phyloP scores from a whole-genome alignment of 23 tunicate genomes.

The Ascidia mentula region DNA sequence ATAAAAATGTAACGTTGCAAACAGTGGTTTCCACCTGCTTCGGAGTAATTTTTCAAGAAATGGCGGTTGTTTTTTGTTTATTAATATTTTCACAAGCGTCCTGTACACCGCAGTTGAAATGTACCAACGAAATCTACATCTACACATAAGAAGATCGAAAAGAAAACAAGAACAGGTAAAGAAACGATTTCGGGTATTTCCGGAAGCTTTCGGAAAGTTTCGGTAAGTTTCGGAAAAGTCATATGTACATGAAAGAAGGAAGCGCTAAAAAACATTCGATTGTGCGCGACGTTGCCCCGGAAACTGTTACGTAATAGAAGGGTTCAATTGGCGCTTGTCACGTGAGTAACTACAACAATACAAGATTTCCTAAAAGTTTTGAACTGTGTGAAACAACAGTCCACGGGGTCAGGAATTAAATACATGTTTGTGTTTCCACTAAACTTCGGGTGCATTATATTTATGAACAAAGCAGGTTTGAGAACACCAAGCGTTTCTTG shows the following conservation, averaged over 20 bases:
- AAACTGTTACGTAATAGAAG: not conserved
- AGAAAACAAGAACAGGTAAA: not conserved
- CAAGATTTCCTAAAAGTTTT: not conserved
- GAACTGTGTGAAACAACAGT: not conserved
- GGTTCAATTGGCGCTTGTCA: not conserved
- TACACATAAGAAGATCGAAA: not conserved
- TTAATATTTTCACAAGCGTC: not conserved
- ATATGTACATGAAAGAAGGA: not conserved
- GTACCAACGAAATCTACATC: constrained; percentile 10
- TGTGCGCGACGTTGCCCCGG: not conserved
- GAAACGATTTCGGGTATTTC: not conserved
- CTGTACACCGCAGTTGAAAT: not conserved
- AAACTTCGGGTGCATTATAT: too few relatives aligned
- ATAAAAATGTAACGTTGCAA: too few relatives aligned
- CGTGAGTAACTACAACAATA: not conserved
- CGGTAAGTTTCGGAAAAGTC: not conserved
- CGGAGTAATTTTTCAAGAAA: too few relatives aligned
- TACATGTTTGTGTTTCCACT: not conserved
- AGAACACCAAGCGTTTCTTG: too few relatives aligned
- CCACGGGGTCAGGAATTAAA: not conserved
- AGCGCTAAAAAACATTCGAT: too few relatives aligned
- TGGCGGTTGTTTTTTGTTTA: not conserved
- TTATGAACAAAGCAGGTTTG: too few relatives aligned
- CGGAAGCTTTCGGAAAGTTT: not conserved
- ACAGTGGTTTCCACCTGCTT: too few relatives aligned